Evolutionary conservation across 2,797 vertebrate genomes (phyloP), one percentile per base, ranked within the genome.

Genomic region (Enteromius treurensis): DNA sequence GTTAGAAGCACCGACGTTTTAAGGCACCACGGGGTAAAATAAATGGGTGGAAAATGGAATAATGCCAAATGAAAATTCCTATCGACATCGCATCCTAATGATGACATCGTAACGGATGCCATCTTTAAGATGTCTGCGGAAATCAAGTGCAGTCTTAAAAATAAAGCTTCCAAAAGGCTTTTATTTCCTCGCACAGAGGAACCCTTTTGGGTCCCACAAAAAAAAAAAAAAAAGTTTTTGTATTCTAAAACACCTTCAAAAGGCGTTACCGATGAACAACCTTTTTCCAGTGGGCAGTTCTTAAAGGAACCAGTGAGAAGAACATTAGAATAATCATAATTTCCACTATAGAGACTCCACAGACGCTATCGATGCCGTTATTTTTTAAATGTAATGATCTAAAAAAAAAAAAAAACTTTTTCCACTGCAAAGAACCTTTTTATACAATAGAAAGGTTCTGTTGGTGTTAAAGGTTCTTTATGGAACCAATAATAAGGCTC

Each of bases 1-100:
- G 89, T 92, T 86, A 89, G 91, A 89, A 75, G 87, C 92, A 92
- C 88, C 89, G 71, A 84, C 78, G 81, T 86, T 78, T 82, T 90
- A 91, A 96, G 94, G 95, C 95, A 96, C 95, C 94, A 93, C 90
- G 19, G 58, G 78, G 79, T 42, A 7, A 82, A 84, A 80, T 71
- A 69, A 81, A 42, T 90, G 92, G 90, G 26, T 75, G 65, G 70
- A 37, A 85, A 69, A 78, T 47, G 42, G 26, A 79, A 75, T 60
- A 23, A 60, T 32, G 75, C 75, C 69, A 73, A 49, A 81, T 62
- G 37, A 68, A 23, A 32, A 51, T 37, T 49, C 21, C 26, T 65
- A 67, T 7, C 42, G 19, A 15, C 19, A 67, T 58, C 40, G 32
- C 67, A 60, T 55, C 65, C 17, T 55, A 53, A 40, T 60, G 67